Base-by-base conservation (phyloP, 23 tunicate species). In the Pegea sp. region DNA sequence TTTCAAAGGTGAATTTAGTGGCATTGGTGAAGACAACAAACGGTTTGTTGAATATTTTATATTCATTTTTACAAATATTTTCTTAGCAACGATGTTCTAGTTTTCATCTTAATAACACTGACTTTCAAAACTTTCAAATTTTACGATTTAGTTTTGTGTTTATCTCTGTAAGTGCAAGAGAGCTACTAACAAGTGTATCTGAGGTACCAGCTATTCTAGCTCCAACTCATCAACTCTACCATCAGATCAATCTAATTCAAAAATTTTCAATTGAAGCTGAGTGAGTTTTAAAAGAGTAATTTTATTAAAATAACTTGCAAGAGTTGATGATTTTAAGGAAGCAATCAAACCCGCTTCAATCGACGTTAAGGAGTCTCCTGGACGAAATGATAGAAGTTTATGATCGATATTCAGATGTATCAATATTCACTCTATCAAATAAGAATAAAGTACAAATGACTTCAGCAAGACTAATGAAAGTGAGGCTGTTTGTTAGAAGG, bases 181-280 rank as follows among this genome's bases (percentile, higher is more conserved):
- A 48, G 28, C 57, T 64, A 3, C 21, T 84, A 0, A 55, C 58
- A 30, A 34, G 52, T 23, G 76, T 76, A 4, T 38, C 26, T 0
- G 25, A 29, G 21, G 70, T 75, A 3, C 84, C 95, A 26, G 76
- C 95, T 7, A 49, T 84, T 28, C 59, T 84, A 1, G 63, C 86
- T 7, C 95, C 95, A 5, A 77, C 69, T 11, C 84, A 84, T 42
- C 67, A 61, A 24, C 63, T 84, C 3, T 34, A 84, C 13, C 86
- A 84, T 48, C 86, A 84, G 42, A 84, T 74, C 34, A 64, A 84
- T 42, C 73, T 84, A 11, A 50, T 68, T 30, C 68, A 84, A 59
- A 76, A 76, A 28, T 44, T 84, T 8, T 76, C 86, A 3, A 63
- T 77, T 53, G 84, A 84, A 58, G 86, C 95, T 29, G 95, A 84